Evolutionary conservation across 2,888 invertebrate species (phyloP).

Genomic region (Mellilla xanthometata): DNA sequence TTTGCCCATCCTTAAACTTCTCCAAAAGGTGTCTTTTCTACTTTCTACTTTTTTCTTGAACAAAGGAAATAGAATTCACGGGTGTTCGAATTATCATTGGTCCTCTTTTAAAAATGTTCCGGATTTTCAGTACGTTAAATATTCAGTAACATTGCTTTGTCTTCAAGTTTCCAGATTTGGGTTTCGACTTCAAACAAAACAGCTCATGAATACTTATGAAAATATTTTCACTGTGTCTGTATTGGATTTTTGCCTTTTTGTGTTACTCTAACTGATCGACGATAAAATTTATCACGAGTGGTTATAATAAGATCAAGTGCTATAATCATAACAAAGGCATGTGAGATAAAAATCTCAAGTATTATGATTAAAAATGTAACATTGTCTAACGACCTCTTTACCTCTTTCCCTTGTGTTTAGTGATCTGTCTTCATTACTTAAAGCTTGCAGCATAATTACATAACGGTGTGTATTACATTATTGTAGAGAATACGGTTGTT

Average conservation of each 20-base stretch:
- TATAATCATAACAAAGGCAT: not conserved
- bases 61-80: constrained; percentile 10
- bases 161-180: constrained; percentile 4
- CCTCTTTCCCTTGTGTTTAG: constrained; percentile 1
- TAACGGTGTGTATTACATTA: constrained; percentile 5
- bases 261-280: not conserved
- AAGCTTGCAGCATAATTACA: constrained; percentile 4
- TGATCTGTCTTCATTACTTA: constrained; percentile 6
- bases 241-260: not conserved
- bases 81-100: constrained; percentile 10
- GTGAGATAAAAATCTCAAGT: not conserved
- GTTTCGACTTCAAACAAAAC: constrained; percentile 9
- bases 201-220: constrained; percentile 7
- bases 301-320: not conserved
- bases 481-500: constrained; percentile 1
- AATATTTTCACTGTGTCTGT: constrained; percentile 5
- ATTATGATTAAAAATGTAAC: not conserved
- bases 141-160: constrained; percentile 15
- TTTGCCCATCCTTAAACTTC: constrained; percentile 27
- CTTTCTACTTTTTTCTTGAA: constrained; percentile 28
- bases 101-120: constrained; percentile 13
- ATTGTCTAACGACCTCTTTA: constrained; percentile 5
- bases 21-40: constrained; percentile 20
- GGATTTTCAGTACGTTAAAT: constrained; percentile 6
- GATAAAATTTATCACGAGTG: not conserved